A percentile compares a stretch with the other conserved stretches of the same genome.
Evolutionary conservation across 2,888 invertebrate genomes (phyloP).

Genomic region (Drosophila borborema): DNA sequence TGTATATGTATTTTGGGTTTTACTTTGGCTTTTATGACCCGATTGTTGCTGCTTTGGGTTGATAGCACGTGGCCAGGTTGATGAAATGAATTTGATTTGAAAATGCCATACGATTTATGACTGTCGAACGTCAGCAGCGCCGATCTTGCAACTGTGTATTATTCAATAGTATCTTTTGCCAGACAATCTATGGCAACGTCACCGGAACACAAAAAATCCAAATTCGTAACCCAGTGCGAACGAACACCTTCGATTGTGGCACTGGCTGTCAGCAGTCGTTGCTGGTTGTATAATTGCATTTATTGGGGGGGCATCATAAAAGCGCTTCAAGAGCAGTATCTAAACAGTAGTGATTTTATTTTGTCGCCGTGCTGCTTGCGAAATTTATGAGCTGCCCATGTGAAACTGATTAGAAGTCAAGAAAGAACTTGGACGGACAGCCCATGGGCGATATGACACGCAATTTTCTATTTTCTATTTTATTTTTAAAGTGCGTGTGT

Average conservation of each 20-base stretch:
- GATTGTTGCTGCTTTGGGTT: constrained; percentile 28
- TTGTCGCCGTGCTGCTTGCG: constrained; percentile 56
- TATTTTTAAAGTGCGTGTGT: constrained; percentile 41
- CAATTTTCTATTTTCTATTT: constrained; percentile 40
- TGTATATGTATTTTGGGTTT: constrained; percentile 5
- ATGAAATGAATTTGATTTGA: constrained; percentile 74
- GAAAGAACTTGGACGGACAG: constrained; percentile 29
- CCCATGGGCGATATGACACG: constrained; percentile 44
- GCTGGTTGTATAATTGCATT: constrained; percentile 80
- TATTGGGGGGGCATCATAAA: constrained; percentile 73
- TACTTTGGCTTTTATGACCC: constrained; percentile 45
- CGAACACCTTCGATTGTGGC: constrained; percentile 2
- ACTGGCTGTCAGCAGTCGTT: background rate
- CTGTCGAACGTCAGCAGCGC: constrained; percentile 37
- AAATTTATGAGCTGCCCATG: constrained; percentile 76
- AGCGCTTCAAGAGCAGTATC: constrained; percentile 74
- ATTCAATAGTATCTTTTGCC: constrained; percentile 16
- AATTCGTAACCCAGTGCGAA: background rate
- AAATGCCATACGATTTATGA: constrained; percentile 74
- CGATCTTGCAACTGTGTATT: constrained; percentile 21
- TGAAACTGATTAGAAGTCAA: constrained; percentile 71
- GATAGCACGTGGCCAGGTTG: constrained; percentile 73
- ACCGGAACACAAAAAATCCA: constrained; percentile 1
- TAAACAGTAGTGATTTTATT: constrained; percentile 81
- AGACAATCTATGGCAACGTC: constrained; percentile 22